Evolutionary conservation across 2,113 vertebrate species (phyloP).

Genomic region (Hippocampus zosterae): DNA sequence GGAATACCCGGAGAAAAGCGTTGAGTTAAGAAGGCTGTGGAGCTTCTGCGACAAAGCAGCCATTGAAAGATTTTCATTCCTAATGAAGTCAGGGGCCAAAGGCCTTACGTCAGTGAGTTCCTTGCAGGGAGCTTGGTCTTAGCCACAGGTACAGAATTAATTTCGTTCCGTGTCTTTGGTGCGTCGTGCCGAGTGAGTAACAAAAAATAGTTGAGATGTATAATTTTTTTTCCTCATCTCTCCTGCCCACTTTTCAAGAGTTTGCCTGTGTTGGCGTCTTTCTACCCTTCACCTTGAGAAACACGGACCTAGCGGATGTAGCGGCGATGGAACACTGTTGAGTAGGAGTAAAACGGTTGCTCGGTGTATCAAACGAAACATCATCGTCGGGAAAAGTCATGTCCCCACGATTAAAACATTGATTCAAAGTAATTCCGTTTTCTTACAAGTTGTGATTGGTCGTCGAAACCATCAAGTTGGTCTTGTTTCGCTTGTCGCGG

Average conservation of each 20-base stretch:
- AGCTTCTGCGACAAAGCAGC: no score
- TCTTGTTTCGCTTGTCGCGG: no score
- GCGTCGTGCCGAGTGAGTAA: background rate
- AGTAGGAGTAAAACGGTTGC: background rate
- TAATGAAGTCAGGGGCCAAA: no score
- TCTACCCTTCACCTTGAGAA: background rate
- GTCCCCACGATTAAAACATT: background rate
- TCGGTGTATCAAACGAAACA: background rate
- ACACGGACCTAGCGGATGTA: background rate
- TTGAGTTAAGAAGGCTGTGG: no score
- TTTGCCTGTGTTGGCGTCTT: background rate
- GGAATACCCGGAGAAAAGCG: no score
- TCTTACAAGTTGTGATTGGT: background rate
- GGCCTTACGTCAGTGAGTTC: no score
- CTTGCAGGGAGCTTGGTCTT: no score
- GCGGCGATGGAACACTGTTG: background rate
- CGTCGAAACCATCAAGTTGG: background rate
- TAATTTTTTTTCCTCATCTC: no score
- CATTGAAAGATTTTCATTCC: no score
- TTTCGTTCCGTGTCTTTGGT: background rate
- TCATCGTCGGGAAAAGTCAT: background rate
- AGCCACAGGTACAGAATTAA: background rate
- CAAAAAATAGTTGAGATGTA: no score
- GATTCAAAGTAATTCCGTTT: background rate
- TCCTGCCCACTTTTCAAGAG: no score